These are phyloP conservation scores for Eulemur albifrons DNA, from an alignment of 2,797 vertebrate genomes.

Conservation along the genomic window DNA sequence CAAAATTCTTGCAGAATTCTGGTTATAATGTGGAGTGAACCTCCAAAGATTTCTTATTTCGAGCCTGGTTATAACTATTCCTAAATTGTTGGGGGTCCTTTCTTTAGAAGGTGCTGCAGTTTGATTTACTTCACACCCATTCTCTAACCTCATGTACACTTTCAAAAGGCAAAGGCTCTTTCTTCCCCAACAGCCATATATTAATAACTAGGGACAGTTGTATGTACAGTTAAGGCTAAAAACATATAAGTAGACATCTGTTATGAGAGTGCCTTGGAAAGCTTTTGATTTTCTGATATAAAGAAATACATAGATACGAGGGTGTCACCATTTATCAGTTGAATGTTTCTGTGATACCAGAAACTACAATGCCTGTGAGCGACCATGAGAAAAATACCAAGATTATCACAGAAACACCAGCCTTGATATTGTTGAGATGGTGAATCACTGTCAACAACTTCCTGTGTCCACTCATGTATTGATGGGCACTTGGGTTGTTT, in stretches of 20 bases:
- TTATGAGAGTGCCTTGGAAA: not conserved
- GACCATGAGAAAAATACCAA: not conserved
- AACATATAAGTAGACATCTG: not conserved
- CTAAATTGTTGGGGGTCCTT: not conserved
- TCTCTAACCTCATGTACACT: not conserved
- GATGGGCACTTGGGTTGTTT: too few relatives aligned
- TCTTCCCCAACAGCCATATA: not conserved
- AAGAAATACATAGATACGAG: not conserved
- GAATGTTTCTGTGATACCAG: not conserved
- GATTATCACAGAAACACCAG: not conserved
- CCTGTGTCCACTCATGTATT: not conserved
- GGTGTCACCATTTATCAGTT: not conserved
- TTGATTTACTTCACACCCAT: not conserved
- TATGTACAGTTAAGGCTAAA: not conserved
- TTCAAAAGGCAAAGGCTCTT: not conserved
- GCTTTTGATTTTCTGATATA: not conserved
- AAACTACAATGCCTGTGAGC: not conserved
- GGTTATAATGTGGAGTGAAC: not conserved
- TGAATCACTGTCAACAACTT: not conserved
- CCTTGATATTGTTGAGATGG: not conserved
- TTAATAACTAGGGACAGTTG: not conserved
- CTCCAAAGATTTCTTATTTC: constrained; percentile 17
- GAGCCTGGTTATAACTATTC: constrained; percentile 18
- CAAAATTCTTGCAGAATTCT: not conserved
- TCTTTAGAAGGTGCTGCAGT: not conserved